Conservation (phyloP, 2,113 vertebrate genomes). For the Laterallus jamaicensis region DNA sequence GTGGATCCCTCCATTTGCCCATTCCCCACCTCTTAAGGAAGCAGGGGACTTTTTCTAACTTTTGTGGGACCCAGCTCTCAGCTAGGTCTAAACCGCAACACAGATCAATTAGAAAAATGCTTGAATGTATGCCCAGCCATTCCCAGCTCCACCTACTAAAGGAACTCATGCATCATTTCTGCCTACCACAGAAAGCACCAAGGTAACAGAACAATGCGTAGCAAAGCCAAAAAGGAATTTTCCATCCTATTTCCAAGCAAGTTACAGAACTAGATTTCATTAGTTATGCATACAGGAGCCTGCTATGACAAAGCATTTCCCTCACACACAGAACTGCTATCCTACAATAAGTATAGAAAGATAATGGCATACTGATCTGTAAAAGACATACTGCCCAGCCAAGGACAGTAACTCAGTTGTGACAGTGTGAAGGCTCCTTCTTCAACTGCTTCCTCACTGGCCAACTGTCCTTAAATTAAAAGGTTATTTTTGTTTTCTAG, state of each 20-base stretch:
- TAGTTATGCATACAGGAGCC: not conserved
- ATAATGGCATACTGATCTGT: not conserved
- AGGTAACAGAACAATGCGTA: not conserved
- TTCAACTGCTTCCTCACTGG: not conserved
- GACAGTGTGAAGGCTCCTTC: not conserved
- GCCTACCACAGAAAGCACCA: not conserved
- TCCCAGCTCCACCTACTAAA: not conserved
- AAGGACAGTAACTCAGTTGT: not conserved
- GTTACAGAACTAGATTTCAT: not conserved
- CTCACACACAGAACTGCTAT: not conserved
- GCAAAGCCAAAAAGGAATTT: not conserved
- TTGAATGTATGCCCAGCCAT: not conserved
- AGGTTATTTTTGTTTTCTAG: not conserved
- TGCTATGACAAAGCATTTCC: not conserved
- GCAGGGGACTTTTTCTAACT: too few relatives aligned
- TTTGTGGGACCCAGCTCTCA: too few relatives aligned
- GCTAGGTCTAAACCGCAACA: not conserved
- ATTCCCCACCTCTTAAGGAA: too few relatives aligned
- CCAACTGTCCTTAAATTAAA: not conserved
- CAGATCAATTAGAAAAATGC: not conserved
- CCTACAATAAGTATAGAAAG: not conserved
- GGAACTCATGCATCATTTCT: rapidly evolving
- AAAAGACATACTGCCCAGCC: not conserved
- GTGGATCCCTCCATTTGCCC: too few relatives aligned
- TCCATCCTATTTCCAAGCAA: not conserved